Evolutionary conservation across 2,888 invertebrate genomes (phyloP).

Genomic region (Microplitis deprimator): DNA sequence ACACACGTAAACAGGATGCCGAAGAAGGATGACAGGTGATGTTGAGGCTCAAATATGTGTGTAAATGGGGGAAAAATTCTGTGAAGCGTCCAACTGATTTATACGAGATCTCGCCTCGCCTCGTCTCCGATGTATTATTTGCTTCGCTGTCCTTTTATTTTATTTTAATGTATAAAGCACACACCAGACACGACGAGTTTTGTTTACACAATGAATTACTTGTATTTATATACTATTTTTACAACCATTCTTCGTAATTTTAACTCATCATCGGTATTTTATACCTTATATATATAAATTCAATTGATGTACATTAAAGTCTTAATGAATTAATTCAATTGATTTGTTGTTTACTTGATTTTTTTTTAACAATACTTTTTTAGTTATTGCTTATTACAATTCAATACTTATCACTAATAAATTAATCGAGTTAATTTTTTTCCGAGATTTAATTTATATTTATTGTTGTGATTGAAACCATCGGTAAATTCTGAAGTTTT

Average conservation of each 20-base stretch:
- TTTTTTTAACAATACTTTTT: not conserved
- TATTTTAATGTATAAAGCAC: not conserved
- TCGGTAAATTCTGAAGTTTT: not conserved
- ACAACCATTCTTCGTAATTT: constrained; percentile 9
- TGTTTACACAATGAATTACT: constrained; percentile 32
- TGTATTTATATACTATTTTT: constrained; percentile 4
- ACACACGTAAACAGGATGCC: constrained; percentile 41
- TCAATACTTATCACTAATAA: not conserved
- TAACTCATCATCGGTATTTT: not conserved
- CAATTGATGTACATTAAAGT: constrained; percentile 11
- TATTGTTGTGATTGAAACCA: not conserved
- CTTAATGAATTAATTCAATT: constrained; percentile 20
- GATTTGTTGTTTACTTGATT: constrained; percentile 6
- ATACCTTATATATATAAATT: constrained; percentile 4
- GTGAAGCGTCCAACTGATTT: constrained; percentile 51
- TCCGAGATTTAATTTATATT: not conserved
- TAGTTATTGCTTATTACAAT: not conserved
- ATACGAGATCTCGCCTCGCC: constrained; percentile 40
- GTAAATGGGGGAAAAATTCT: constrained; percentile 45
- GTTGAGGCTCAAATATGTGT: not conserved
- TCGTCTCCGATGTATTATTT: not conserved
- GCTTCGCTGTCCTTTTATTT: not conserved
- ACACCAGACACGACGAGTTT: constrained; percentile 22
- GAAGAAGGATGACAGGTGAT: constrained; percentile 41
- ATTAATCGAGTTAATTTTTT: not conserved